These are phyloP conservation scores for Pollenia labialis DNA, from an alignment of 2,888 invertebrate species.

Conservation along the genomic window DNA sequence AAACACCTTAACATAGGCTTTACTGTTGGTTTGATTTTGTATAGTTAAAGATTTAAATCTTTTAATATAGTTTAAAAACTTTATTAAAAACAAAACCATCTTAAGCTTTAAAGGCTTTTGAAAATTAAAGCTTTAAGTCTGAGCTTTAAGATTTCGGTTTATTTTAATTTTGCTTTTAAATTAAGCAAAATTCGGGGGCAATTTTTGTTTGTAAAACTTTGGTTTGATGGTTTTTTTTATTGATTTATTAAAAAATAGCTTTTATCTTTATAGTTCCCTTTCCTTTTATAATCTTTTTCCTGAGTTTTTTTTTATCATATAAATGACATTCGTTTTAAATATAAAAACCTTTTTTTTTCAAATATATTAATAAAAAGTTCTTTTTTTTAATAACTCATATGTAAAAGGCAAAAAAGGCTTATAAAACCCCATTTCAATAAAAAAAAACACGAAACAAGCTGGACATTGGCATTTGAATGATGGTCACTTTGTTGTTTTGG, in stretches of 20 bases:
- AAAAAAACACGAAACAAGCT: conserved; percentile 54
- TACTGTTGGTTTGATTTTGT: no score
- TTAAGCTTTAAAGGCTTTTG: no score
- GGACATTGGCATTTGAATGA: conserved; percentile 75
- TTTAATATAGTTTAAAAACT: no score
- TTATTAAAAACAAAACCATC: no score
- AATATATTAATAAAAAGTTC: conserved; percentile 74
- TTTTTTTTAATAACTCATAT: conserved; percentile 72
- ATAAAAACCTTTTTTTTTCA: conserved; percentile 57
- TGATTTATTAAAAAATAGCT: conserved; percentile 70
- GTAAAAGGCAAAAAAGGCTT: conserved; percentile 42
- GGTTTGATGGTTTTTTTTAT: conserved; percentile 34
- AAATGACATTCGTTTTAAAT: conserved; percentile 69
- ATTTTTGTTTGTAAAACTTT: conserved; percentile 29
- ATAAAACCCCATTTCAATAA: conserved; percentile 37
- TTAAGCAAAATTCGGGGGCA: background rate
- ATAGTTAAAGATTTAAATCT: no score
- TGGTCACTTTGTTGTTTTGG: conserved; percentile 68
- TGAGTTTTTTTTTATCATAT: conserved; percentile 44
- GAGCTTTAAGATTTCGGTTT: background rate
- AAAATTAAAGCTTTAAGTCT: background rate
- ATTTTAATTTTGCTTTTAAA: conserved; percentile 12
- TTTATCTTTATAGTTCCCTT: conserved; percentile 62
- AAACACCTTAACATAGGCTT: no score
- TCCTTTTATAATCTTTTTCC: conserved; percentile 15